Evolutionary conservation across 2,888 invertebrate species (phyloP), one percentile per base, ranked within the genome.

Genomic region (Napeogenes inachia): DNA sequence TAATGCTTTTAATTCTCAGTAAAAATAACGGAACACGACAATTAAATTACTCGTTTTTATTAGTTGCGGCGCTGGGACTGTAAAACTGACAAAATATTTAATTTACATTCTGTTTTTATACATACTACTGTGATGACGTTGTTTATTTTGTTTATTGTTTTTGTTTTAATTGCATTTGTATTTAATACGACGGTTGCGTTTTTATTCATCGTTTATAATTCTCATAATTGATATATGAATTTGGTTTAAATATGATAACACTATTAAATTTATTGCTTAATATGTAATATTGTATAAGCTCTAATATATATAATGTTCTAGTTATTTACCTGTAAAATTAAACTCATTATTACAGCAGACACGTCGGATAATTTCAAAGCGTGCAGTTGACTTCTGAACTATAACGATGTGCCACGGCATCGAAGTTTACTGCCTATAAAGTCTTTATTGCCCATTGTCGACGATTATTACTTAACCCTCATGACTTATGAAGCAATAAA

Each of bases 401-500:
- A 70, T 50, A 50, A 50, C 78, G 73, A 78, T 75, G 84, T 82
- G 84, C 80, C 81, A 82, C 78, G 75, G 78, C 84, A 85, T 88
- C 87, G 86, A 87, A 87, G 75, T 89, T 89, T 88, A 89, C 82
- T 82, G 84, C 86, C 88, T 86, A 89, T 89, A 89, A 89, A 89
- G 74, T 84, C 84, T 89, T 89, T 89, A 89, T 88, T 80, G 86
- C 86, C 87, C 86, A 89, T 89, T 89, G 88, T 89, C 85, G 85
- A 84, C 87, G 83, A 89, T 88, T 89, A 89, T 88, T 89, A 88
- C 89, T 87, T 86, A 87, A 85, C 89, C 87, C 87, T 84, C 81
- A 84, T 87, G 89, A 89, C 87, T 89, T 89, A 89, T 89, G 87
- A 87, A 87, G 88, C 87, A 85, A 88, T 89, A 89, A 89, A 87